Base-by-base conservation (phyloP, 2,113 vertebrate genomes). In the Ailuropoda melanoleuca region DNA sequence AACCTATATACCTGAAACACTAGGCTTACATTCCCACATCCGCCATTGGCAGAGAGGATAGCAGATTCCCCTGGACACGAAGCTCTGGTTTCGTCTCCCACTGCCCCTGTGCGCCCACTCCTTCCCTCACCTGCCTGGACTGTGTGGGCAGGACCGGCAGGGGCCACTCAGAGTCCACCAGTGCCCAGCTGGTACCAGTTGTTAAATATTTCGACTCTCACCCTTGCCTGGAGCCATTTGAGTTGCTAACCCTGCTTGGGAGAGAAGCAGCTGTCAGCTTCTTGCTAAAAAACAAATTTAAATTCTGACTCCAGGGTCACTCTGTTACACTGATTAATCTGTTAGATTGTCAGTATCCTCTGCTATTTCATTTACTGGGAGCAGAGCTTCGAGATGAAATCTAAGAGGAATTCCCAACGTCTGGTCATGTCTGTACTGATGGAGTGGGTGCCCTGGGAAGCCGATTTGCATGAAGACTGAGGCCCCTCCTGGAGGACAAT, bases 261-360 rank as follows among this genome's bases (percentile, higher is more conserved):
- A 90, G 93, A 93, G 91, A 95, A 83, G 66, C 46, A 84, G 95
- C 95, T 94, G 46, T 94, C 93, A 95, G 93, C 91, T 86, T 90
- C 88, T 87, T 90, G 78, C 46, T 94, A 70, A 58, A 93, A 96
- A 92, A 56, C 80, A 95, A 89, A 94, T 97, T 96, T 83, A 94
- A 96, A 95, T 98, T 74, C 84, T 78, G 92, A 90, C 93, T 97
- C 50, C 55, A 48, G 93, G 93, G 95, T 96, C 91, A 90, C n/a
- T 70, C 66, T 37, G 74, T 88, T 89, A 31, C 46, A 60, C 60
- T 50, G 91, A 93, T 95, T 87, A 94, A 93, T 95, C 95, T 93
- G 88, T 96, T 92, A 83, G 93, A 78, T 68, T 93, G 93, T 97
- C 95, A 96, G 91, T 4, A 31, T 90, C 74, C 66, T 34, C 18